Conservation (phyloP, 2,888 invertebrate genomes). For the Cheilosia vernalis region DNA sequence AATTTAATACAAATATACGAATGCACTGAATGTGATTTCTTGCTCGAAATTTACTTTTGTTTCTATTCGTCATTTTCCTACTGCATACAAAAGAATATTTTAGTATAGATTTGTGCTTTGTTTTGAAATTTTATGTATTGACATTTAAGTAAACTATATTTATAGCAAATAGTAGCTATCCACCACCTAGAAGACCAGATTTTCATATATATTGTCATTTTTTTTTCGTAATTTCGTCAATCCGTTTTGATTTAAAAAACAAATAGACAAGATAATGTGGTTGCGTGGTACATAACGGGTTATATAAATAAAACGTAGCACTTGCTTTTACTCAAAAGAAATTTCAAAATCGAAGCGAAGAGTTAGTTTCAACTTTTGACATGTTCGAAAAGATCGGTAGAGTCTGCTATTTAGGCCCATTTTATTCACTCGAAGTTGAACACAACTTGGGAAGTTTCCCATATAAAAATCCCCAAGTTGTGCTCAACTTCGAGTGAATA, state of each 20-base stretch:
- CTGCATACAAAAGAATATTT: slow-evolving; percentile 14
- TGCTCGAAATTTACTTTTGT: slow-evolving; percentile 26
- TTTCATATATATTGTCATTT: background rate
- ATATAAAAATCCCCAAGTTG: no score
- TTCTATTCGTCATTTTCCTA: slow-evolving; percentile 17
- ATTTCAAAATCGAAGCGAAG: no score
- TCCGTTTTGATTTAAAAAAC: background rate
- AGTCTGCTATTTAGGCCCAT: no score
- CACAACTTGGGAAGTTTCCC: no score
- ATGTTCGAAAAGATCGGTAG: no score
- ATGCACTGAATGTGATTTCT: slow-evolving; percentile 53
- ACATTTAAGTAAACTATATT: slow-evolving; percentile 6
- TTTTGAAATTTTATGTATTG: slow-evolving; percentile 25
- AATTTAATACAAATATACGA: slow-evolving; percentile 6
- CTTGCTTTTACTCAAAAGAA: no score
- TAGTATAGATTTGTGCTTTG: slow-evolving; percentile 66
- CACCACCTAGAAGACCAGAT: slow-evolving; percentile 48
- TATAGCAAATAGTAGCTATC: slow-evolving; percentile 21
- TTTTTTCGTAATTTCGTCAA: background rate
- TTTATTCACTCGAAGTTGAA: no score
- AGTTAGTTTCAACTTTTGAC: no score
- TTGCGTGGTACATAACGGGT: no score
- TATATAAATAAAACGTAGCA: no score
- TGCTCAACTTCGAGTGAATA: no score
- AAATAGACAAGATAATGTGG: no score